Base-by-base conservation (phyloP, 1,140 invertebrate species). In the Cheumatopsyche charites region DNA sequence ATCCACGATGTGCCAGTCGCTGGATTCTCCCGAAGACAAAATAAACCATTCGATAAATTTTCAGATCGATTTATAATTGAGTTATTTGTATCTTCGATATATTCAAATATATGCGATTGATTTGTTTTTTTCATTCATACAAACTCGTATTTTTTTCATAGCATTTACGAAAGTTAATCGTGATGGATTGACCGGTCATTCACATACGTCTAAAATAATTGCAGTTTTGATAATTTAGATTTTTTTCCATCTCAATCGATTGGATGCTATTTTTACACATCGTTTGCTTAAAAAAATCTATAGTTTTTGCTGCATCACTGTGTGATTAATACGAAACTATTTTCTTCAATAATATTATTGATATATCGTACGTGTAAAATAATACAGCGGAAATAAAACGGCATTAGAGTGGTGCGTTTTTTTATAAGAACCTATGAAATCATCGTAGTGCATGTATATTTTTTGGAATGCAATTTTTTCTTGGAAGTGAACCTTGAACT, bases 171-270 rank as follows among this genome's bases (percentile, higher is more conserved):
- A 15, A 17, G 55, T 21, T 26, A 19, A 58, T 23, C 23, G 19
- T 13, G 55, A 26, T 23, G 23, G 55, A 58, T 58, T 58, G 55
- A 58, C 55, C 55, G 55, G 55, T 58, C 55, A 23, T 58, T 58
- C 55, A 58, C 55, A 25, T 58, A 36, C 21, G 23, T 25, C 23
- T 2, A 23, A 21, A 11, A 58, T 58, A 58, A 58, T 25, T 58
- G 55, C 23, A 23, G 12, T 25, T 58, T 17, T 26, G 55, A 58
- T 58, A 58, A 58, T 58, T 58, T 58, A 2, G 55, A 25, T 58
- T 23, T 55, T 21, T 55, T n/a, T n/a, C 4, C 13, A 47, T 47
- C 2, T 36, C 13, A 13, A 12, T n/a, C 43, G n/a, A n/a, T n/a
- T n/a, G 43, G 13, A 47, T 47, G 43, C 15, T 12, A 15, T 47